Evolutionary conservation across 2,888 invertebrate genomes (phyloP), one percentile per base, ranked within the genome.

Genomic region (Phyto melanocephala): DNA sequence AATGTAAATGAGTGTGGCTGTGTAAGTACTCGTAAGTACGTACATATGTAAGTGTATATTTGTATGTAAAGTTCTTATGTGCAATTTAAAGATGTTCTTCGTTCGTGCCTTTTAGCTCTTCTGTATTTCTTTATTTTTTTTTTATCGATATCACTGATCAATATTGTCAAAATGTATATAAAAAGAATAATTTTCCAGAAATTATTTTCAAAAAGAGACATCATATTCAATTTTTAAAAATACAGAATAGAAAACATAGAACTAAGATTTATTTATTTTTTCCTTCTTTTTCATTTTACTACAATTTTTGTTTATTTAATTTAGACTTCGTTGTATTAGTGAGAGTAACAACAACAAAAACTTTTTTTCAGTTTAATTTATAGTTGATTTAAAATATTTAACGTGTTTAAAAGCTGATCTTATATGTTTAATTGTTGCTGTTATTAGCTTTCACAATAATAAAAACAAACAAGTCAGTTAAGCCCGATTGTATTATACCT

Each of bases 341-440:
- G 35, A 47, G n/a, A 58, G 17, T 7, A 24, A 50, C 40, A 45
- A 45, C 33, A 24, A n/a, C n/a, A n/a, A n/a, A n/a, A n/a, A 37
- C n/a, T 47, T 24, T 8, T 24, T 1, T 37, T 37, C 22, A 54
- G 22, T 45, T 28, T 7, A 50, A 76, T 47, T 75, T 58, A 42
- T 58, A 22, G 45, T 17, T 58, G 63, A 52, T 45, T 50, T 63
- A 28, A 42, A 74, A 54, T 45, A 28, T 35, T 54, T 22, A 15
- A 62, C 62, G 54, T 47, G 63, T 63, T 77, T 67, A 63, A 81
- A 74, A 42, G 37, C 47, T 78, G 78, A 74, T 77, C 67, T 81
- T 81, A 81, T 74, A 77, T 70, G 81, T 56, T 68, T 81, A 81
- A 81, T 81, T 81, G 37, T 70, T 50, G 11, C 28, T 68, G 52